These are phyloP conservation scores for Ornithoptera priamus DNA, from an alignment of 2,888 invertebrate genomes.

Conservation along the genomic window DNA sequence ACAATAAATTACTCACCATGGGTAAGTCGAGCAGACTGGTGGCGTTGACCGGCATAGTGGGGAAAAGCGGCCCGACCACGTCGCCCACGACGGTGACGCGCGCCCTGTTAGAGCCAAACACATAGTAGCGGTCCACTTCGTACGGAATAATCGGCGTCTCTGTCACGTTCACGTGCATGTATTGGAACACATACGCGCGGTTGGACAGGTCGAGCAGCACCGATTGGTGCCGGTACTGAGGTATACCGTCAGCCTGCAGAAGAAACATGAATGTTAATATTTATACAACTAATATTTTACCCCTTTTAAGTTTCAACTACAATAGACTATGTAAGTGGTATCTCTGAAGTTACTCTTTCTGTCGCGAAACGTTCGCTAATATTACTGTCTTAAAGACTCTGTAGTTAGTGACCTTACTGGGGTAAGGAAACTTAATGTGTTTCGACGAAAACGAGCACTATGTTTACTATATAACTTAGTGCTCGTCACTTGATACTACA, in stretches of 20 bases:
- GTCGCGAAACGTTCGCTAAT: no score
- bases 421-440: no score
- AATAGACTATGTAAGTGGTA: no score
- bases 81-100: conserved; percentile 92
- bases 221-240: conserved; percentile 95
- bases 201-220: conserved; percentile 95
- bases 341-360: no score
- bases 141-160: conserved; percentile 96
- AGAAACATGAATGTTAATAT: no score
- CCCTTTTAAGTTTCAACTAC: no score
- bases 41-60: conserved; percentile 94
- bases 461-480: no score
- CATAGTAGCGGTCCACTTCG: conserved; percentile 91
- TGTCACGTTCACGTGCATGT: conserved; percentile 97
- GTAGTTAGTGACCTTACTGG: no score
- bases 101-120: conserved; percentile 94
- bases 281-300: no score
- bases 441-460: no score
- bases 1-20: conserved; percentile 76
- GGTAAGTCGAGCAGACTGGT: conserved; percentile 89
- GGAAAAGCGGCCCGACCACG: conserved; percentile 95
- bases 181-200: conserved; percentile 94
- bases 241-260: conserved; percentile 90
- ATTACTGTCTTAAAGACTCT: no score
- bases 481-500: no score